Base-by-base conservation (phyloP, 2,797 vertebrate species). In the Malacoraja senta region DNA sequence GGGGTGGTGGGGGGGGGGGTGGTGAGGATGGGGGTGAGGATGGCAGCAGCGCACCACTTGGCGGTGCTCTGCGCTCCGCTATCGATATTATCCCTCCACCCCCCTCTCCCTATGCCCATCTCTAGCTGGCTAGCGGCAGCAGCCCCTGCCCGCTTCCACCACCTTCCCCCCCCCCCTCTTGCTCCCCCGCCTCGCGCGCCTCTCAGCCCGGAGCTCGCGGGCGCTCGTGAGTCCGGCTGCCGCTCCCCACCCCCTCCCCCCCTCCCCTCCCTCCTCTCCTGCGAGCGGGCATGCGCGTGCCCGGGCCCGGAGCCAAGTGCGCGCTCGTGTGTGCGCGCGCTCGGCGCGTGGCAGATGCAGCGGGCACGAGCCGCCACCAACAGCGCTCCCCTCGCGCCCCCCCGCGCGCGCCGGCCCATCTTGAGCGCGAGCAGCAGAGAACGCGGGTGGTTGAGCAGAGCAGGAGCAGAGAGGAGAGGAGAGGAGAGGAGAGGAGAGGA, bases 361-460 rank as follows among this genome's bases (percentile, higher is more conserved):
- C 35, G 29, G 38, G 68, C 65, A 72, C 35, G 90, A 91, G 90
- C 90, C 35, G 90, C 90, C 71, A 53, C 83, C 84, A 88, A 65
- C 61, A 68, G 15, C 84, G 63, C n/a, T 53, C 0, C 44, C 44
- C 44, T 4, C 44, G 2, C n/a, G n/a, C n/a, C n/a, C n/a, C n/a
- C 44, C 44, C 44, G 2, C 44, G 3, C 38, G 38, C 38, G 58
- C 83, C 17, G 58, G 58, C 84, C 65, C 72, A 91, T 91, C 35
- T 68, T 19, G 90, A 53, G 68, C 90, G 26, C 65, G 9, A 53
- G 90, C 77, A 32, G 77, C 12, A 53, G 80, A 26, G 44, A 4
- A 24, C 7, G 38, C 65, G 90, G 90, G 65, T 92, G 71, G 65
- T 8, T 7, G 19, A n/a, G 74, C 7, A 8, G 15, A 12, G 10